Evolutionary conservation across 2,113 vertebrate genomes (phyloP), one percentile per base, ranked within the genome.

Genomic region (Azemiops feae): DNA sequence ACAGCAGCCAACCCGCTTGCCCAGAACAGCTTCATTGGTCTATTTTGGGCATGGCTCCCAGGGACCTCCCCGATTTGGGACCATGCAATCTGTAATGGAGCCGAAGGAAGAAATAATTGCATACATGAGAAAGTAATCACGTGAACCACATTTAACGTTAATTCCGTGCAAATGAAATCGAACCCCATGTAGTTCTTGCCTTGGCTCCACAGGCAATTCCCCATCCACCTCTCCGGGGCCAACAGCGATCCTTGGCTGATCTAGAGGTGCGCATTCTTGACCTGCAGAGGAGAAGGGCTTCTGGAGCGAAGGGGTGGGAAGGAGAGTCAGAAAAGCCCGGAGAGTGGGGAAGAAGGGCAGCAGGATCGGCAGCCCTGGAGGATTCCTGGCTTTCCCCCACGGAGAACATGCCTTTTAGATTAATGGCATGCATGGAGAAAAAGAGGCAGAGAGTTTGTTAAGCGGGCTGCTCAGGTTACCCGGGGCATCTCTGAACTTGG

Each of bases 381-480:
- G 39, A 43, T 52, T 89, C 89, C 88, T 85, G 91, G 1, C 87
- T 94, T 90, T 39, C 91, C 0, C 92, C 94, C 92, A 81, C 87
- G 94, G 91, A 2, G 92, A 96, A 95, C 95, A 95, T 94, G 88
- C 94, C 96, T 96, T 96, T 96, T 94, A 94, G 96, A 96, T 96
- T 95, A 96, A 96, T 95, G 96, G 95, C 96, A 96, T 95, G 96
- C 95, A 93, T 43, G 93, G 95, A 96, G 96, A 94, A 96, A 95
- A 53, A 16, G 93, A 95, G 94, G 95, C 95, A 93, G 95, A 23
- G 90, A 50, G 93, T 93, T 96, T 89, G 88, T 87, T 85, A 58
- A 93, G 94, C 90, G 95, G 96, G 91, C 96, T 95, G 93, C 96
- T 96, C 96, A 95, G 88, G 91, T 97, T 97, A 96, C 96, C 92